Conservation (phyloP, 2,888 invertebrate species). For the Ariolimax columbianus region DNA sequence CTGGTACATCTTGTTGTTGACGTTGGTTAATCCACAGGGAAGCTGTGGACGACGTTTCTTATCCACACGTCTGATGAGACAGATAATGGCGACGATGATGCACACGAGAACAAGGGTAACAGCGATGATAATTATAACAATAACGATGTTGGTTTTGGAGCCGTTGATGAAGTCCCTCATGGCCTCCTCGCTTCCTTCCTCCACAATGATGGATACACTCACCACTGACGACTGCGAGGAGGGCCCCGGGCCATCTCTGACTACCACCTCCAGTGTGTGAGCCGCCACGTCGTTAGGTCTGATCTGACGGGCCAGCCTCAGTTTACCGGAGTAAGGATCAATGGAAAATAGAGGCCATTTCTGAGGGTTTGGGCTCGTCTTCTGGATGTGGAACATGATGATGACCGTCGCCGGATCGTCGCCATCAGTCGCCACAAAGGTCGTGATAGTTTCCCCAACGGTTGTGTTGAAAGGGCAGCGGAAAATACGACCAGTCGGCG, state of each 20-base stretch:
- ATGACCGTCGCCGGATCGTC: slow-evolving; percentile 95
- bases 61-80: slow-evolving; percentile 62
- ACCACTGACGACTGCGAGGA: slow-evolving; percentile 39
- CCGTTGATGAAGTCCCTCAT: slow-evolving; percentile 9
- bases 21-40: not conserved
- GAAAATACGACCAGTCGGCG: slow-evolving; percentile 65
- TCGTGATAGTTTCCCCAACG: slow-evolving; percentile 73
- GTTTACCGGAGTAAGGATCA: slow-evolving; percentile 77
- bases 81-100: slow-evolving; percentile 65
- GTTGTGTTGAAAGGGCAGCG: slow-evolving; percentile 64
- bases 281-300: slow-evolving; percentile 60
- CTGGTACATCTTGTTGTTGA: slow-evolving; percentile 56
- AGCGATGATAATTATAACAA: slow-evolving; percentile 65
- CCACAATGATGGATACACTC: slow-evolving; percentile 41
- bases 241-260: slow-evolving; percentile 59
- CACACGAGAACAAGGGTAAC: slow-evolving; percentile 65
- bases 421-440: slow-evolving; percentile 91
- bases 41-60: slow-evolving; percentile 51
- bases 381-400: slow-evolving; percentile 95
- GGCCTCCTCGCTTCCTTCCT: slow-evolving; percentile 47
- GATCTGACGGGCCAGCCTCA: slow-evolving; percentile 69
- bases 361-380: not conserved
- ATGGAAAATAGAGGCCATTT: slow-evolving; percentile 76
- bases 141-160: slow-evolving; percentile 57
- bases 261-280: slow-evolving; percentile 65